Base-by-base conservation (phyloP, 92 coral and sea anemone genomes). In the Phymanthus crucifer region DNA sequence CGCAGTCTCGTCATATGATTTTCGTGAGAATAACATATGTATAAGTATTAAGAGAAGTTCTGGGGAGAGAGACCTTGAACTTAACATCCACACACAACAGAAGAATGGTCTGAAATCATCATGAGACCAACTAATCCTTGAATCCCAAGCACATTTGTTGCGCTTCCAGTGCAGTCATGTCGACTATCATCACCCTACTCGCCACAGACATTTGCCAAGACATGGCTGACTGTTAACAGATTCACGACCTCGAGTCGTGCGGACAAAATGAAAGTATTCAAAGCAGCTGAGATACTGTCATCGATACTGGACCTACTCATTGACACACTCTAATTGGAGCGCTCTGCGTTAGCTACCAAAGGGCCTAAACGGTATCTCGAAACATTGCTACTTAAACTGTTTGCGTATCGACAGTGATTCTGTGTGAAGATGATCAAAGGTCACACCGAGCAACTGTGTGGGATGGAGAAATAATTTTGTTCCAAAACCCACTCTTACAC, bases 221-320 rank as follows among this genome's bases (percentile, higher is more conserved):
- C 38, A 12, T 34, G 18, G 67, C 45, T 31, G 23, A 38, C 81
- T 58, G 81, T 77, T 77, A 77, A 77, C 81, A 77, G 68, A 65
- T 72, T 35, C 73, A 71, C 65, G 81, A 77, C 81, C 72, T 77
- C 36, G 16, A 11, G 14, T 54, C 14, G 21, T 46, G 10, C 19
- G 19, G n/a, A 76, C 71, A 56, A 76, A 58, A 77, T 77, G 43
- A 61, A 77, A 34, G 57, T 77, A 77, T 77, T 77, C 72, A 38
- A 61, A 46, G 73, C 48, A 77, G 81, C 38, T 61, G 17, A 14
- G 6, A 17, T 11, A 54, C 57, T 77, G 72, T 77, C 81, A 77
- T 56, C 81, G 48, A 13, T 61, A 38, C 23, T 38, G 37, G 68
- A 26, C 31, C 36, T 9, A 74, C 40, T 47, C 52, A 64, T 47